Base-by-base conservation (phyloP, 2,113 vertebrate genomes). In the Ptilonorhynchus violaceus region DNA sequence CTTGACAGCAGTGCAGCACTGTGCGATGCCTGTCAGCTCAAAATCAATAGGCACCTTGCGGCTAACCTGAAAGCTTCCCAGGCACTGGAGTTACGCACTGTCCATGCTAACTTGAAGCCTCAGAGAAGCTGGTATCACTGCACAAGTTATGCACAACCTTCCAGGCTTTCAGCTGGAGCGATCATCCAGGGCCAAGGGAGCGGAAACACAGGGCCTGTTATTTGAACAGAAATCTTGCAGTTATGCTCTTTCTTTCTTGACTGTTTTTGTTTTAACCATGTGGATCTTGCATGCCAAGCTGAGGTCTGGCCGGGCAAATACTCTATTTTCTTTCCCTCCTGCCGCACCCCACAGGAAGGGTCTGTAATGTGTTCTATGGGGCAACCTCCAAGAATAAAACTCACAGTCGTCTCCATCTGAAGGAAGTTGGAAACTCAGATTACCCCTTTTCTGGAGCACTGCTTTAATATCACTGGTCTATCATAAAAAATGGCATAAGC, bases 41-140 rank as follows among this genome's bases (percentile, higher is more conserved):
- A 90, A 96, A 93, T 85, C 90, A 52, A 68, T 73, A 85, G 27
- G 20, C n/a, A 76, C 25, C 85, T 93, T 83, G 62, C 1, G 0
- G 70, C 47, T 81, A 75, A 75, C 49, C 41, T 52, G 28, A 96
- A 85, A 94, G 16, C 44, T 83, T 80, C 79, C 62, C 49, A 68
- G 58, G 37, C 53, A 41, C 70, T 76, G 37, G 83, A 76, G 74
- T 44, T 60, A 68, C 5, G 0, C 41, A 17, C 37, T 44, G 35
- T 23, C 58, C 28, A 35, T 46, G 35, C 12, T 89, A 78, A 64
- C 72, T 41, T 68, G 69, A 82, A 86, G 28, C 31, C 42, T 69
- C 59, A 73, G 63, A 80, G 76, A 80, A 84, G 41, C 59, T 80
- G n/a, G 13, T 77, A 11, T 46, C 41, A 13, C 24, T 37, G 27